Percentiles rank a stretch among this genome's conserved stretches.
phyloP scores from a whole-genome alignment of 2,797 vertebrate species.

The Falco cherrug region DNA sequence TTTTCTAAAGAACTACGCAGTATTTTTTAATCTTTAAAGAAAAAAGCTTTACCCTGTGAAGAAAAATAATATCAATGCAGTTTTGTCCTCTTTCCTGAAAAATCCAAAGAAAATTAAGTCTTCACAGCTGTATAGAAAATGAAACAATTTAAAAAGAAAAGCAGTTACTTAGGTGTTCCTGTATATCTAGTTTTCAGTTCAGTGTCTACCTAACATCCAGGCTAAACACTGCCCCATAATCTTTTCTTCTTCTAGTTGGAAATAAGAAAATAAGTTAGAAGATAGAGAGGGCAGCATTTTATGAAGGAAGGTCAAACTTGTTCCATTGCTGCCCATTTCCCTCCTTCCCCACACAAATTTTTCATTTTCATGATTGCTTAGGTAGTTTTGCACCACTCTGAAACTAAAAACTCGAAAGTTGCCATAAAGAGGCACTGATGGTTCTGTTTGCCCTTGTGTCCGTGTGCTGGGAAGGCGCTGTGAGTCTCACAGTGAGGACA shows the following conservation, averaged over 20 bases:
- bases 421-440: background rate
- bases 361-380: background rate
- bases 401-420: background rate
- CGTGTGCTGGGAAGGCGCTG: background rate
- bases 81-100: background rate
- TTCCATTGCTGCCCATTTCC: background rate
- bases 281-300: background rate
- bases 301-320: background rate
- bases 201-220: background rate
- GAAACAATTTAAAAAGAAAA: background rate
- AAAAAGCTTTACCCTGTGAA: background rate
- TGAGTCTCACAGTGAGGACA: background rate
- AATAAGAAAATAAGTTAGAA: background rate
- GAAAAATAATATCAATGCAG: background rate
- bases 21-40: background rate
- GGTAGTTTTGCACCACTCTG: background rate
- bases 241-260: background rate
- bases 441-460: background rate
- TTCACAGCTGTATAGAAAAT: background rate
- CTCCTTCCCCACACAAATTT: background rate
- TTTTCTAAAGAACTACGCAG: background rate
- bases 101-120: background rate
- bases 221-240: background rate
- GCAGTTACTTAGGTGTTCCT: background rate
- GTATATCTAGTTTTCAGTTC: background rate